Evolutionary conservation across 2,888 invertebrate genomes (phyloP).

Genomic region (Carterocephalus palaemon): DNA sequence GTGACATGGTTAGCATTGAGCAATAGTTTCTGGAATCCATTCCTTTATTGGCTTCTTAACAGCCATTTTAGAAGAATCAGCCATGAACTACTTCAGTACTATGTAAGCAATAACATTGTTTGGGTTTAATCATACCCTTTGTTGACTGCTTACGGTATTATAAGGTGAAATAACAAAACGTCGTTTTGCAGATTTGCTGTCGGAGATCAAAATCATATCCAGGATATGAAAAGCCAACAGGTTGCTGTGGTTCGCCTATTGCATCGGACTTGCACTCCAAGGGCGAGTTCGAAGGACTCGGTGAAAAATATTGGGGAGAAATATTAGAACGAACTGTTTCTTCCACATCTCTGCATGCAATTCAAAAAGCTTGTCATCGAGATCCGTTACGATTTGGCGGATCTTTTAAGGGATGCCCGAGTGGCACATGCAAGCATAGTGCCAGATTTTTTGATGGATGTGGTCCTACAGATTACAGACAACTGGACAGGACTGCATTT

Average conservation of each 20-base stretch:
- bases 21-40: constrained; percentile 94
- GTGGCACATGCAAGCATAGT: constrained; percentile 62
- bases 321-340: constrained; percentile 88
- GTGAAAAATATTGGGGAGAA: constrained; percentile 87
- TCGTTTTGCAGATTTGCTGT: constrained; percentile 62
- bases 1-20: constrained; percentile 92
- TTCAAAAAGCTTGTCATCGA: constrained; percentile 77
- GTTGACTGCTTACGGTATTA: no score
- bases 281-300: constrained; percentile 82
- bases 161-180: neutral
- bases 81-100: constrained; percentile 85
- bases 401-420: constrained; percentile 70
- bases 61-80: constrained; percentile 90
- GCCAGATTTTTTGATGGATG: constrained; percentile 69
- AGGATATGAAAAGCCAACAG: constrained; percentile 67
- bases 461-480: constrained; percentile 64
- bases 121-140: neutral
- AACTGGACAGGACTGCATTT: constrained; percentile 68
- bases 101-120: constrained; percentile 75
- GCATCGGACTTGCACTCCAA: constrained; percentile 73
- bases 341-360: constrained; percentile 85
- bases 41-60: constrained; percentile 92
- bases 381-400: constrained; percentile 65
- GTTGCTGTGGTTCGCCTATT: constrained; percentile 69
- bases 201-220: constrained; percentile 60